Base-by-base conservation (phyloP, 2,888 invertebrate species). In the Keiferia lycopersicella region DNA sequence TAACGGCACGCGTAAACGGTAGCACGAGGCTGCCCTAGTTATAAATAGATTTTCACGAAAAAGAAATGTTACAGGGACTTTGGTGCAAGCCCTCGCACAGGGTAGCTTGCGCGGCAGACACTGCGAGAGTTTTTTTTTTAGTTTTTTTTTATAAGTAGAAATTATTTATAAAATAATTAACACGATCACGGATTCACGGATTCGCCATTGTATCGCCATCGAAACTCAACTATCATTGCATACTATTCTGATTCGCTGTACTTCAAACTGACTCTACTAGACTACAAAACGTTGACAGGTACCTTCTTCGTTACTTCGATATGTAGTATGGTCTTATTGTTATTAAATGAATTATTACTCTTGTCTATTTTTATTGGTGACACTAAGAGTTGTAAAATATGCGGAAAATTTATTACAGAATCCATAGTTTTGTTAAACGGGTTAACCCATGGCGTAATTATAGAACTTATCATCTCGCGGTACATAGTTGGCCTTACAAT, bases 11-110 rank as follows among this genome's bases (percentile, higher is more conserved):
- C 58, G 64, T 68, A 67, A 58, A 67, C 66, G 71, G 74, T 69
- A 76, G 75, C 76, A 76, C 83, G 82, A 81, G 82, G 80, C 82
- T 86, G 90, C 87, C 89, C 91, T 91, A 91, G 88, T 91, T 91
- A 91, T 91, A 91, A 91, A 91, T 91, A 91, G 91, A 91, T 91
- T 91, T 91, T 90, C 90, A 89, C 91, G 91, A 90, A 91, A 91
- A 91, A 91, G 91, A 91, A 91, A 91, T 88, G 91, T 91, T 90
- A 88, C 91, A 88, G 89, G 87, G 91, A 87, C 88, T 90, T 87
- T 84, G 89, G 86, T 90, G 91, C 91, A 91, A 86, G 88, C 85
- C 80, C 79, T 72, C 71, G 76, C 79, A 73, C 80, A 91, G 90
- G 81, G 83, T 78, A 87, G 69, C 72, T 20, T 20, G 67, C 66